Evolutionary conservation across 2,888 invertebrate species (phyloP).

Genomic region (Meiosimyza platycephala): DNA sequence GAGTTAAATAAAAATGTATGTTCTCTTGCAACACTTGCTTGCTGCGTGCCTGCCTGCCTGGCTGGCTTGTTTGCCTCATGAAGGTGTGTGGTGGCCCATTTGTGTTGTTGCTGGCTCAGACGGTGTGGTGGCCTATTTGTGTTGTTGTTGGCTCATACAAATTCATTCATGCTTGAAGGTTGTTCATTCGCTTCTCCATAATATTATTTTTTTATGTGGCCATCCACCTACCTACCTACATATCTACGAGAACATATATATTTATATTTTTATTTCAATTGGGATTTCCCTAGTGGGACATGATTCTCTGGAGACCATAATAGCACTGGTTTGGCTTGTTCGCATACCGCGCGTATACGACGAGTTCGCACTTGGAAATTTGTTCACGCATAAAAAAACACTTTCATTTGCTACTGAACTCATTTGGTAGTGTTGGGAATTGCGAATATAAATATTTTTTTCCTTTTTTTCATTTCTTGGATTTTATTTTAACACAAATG

Average conservation of each 20-base stretch:
- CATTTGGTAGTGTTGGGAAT: conserved; percentile 2
- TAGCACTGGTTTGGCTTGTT: too few species aligned
- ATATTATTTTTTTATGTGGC: not conserved
- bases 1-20: conserved; percentile 38
- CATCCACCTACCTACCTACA: not conserved
- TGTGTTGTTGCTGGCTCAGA: conserved; percentile 12
- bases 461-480: not conserved
- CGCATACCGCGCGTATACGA: not conserved
- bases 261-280: not conserved
- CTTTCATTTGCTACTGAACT: not conserved
- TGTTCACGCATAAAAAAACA: conserved; percentile 24
- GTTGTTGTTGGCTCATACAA: conserved; percentile 12
- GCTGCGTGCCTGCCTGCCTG: not conserved
- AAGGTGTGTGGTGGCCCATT: conserved; percentile 20
- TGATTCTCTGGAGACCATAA: too few species aligned
- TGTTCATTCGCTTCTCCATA: conserved; percentile 14
- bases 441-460: not conserved
- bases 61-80: not conserved
- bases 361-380: not conserved
- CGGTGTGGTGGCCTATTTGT: conserved; percentile 15
- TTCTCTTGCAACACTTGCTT: conserved; percentile 8
- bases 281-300: conserved; percentile 2
- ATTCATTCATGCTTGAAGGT: conserved; percentile 45
- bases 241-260: not conserved
- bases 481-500: not conserved